Evolutionary conservation across 2,797 vertebrate species (phyloP), one percentile per base, ranked within the genome.

Genomic region (Corythornis leucogaster): DNA sequence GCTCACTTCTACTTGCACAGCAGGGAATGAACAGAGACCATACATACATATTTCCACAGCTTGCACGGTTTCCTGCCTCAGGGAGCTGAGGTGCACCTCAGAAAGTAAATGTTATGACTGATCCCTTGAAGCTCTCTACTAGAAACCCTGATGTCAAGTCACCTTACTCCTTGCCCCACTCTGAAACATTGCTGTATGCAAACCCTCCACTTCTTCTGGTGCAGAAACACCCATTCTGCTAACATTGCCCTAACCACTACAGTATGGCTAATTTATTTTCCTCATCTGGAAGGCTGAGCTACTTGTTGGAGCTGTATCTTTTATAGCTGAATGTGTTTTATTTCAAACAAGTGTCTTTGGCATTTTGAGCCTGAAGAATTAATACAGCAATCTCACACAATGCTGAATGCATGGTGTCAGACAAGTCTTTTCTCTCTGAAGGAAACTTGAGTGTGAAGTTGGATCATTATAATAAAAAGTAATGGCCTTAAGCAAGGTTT

Each of bases 271-370:
- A 74, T 70, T 71, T 45, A 58, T 81, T 93, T 90, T 74, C 45
- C 45, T 67, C 11, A 54, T 63, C 58, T 81, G n/a, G 50, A 50
- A 89, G 50, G 19, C 1, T 64, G 21, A 89, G 33, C 11, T 79
- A 26, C n/a, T 16, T 66, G 12, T 76, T 86, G 42, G 59, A 94
- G 11, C 35, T 58, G 6, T 61, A 38, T 73, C 45, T 89, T 0
- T 0, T 62, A 18, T 16, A 62, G 42, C 17, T 81, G 62, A 81
- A 86, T 43, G 26, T 79, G 40, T 58, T 87, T 71, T 30, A 86
- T 86, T 91, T 89, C 70, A 90, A 79, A 83, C 19, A 89, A 79
- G 31, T 42, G 7, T 48, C 48, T 94, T 88, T 63, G 51, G 17
- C 21, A 55, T 51, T 88, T 91, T 85, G 59, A 79, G 25, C 28